Percentiles rank a stretch among this genome's conserved stretches.
Conservation (phyloP, 2,797 vertebrate species). For the Sebastes minor region DNA sequence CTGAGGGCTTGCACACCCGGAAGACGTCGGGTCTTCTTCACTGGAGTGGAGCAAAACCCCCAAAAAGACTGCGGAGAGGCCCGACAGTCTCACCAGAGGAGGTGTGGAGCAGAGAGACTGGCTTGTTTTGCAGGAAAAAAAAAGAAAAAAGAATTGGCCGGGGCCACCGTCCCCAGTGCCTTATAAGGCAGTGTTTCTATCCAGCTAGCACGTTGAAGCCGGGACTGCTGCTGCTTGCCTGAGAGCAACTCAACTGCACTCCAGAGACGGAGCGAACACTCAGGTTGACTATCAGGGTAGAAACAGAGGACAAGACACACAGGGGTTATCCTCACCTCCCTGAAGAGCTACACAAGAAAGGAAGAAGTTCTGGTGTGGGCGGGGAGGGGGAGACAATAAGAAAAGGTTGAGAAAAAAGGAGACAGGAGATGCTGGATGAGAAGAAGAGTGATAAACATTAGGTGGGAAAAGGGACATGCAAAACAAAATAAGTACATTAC, state of each 20-base stretch:
- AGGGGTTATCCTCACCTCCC: constrained; percentile 35
- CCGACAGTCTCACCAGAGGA: constrained; percentile 67
- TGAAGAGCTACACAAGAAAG: neutral
- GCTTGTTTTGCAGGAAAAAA: constrained; percentile 72
- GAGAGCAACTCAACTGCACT: constrained; percentile 65
- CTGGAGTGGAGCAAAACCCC: constrained; percentile 50
- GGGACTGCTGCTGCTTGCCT: constrained; percentile 63
- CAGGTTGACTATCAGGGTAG: constrained; percentile 39
- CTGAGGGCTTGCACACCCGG: constrained; percentile 14
- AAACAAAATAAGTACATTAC: neutral
- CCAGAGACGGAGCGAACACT: constrained; percentile 58
- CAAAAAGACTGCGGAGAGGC: constrained; percentile 53
- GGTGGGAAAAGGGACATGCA: neutral
- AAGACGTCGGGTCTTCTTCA: constrained; percentile 46
- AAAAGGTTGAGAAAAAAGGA: constrained; percentile 4
- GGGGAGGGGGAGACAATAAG: neutral
- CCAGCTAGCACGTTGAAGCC: constrained; percentile 67
- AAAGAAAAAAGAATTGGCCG: constrained; percentile 61
- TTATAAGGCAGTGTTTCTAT: constrained; percentile 88
- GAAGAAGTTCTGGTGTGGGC: neutral
- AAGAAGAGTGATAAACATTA: neutral
- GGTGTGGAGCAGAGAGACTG: constrained; percentile 72
- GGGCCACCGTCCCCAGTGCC: constrained; percentile 83
- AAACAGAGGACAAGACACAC: constrained; percentile 8
- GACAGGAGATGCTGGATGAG: constrained; percentile 5